Conservation (phyloP, 2,888 invertebrate species). For the Clostera curtula region DNA sequence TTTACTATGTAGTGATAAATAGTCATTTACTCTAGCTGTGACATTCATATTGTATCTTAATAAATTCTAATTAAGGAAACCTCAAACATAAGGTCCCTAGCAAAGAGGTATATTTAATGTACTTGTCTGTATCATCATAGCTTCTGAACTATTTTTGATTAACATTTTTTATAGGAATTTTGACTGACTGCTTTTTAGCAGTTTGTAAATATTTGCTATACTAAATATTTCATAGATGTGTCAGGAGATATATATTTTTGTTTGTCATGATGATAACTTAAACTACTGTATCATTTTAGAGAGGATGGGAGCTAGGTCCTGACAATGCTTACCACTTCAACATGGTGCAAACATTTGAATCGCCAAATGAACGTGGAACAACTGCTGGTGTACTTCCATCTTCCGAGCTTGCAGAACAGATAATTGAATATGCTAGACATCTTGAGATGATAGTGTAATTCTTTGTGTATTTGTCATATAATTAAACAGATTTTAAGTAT, state of each 20-base stretch:
- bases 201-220: too few species aligned
- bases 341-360: slow-evolving; percentile 22
- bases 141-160: too few species aligned
- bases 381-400: slow-evolving; percentile 83
- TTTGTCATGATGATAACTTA: neutral
- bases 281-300: slow-evolving; percentile 54
- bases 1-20: too few species aligned
- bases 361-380: slow-evolving; percentile 81
- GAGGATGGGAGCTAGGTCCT: slow-evolving; percentile 86
- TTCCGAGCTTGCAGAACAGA: slow-evolving; percentile 91
- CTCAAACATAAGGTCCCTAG: too few species aligned
- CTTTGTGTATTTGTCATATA: slow-evolving; percentile 2
- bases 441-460: slow-evolving; percentile 98
- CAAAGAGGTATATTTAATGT: too few species aligned
- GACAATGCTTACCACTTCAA: slow-evolving; percentile 89
- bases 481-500: too few species aligned
- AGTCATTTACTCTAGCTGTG: neutral
- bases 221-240: too few species aligned
- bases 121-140: too few species aligned
- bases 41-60: neutral
- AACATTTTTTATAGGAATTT: too few species aligned
- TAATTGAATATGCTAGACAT: slow-evolving; percentile 97
- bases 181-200: too few species aligned
- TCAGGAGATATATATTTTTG: too few species aligned
- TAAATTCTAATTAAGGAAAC: too few species aligned